These are phyloP conservation scores for Radopholus similis DNA, from an alignment of 1,140 invertebrate genomes.

Conservation along the genomic window DNA sequence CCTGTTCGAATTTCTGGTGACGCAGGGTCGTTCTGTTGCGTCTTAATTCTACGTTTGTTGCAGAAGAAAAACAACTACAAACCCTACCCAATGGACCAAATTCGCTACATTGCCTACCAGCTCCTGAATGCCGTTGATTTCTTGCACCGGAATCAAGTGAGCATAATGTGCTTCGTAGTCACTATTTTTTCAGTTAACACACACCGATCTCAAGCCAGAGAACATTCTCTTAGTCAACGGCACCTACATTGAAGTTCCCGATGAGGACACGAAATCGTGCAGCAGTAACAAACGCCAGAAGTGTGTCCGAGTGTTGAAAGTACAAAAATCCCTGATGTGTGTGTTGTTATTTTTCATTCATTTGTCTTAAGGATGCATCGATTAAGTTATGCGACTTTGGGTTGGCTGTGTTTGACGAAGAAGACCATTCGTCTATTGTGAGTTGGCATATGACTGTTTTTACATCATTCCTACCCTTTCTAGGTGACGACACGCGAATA, in stretches of 20 bases:
- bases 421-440: no score
- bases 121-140: no score
- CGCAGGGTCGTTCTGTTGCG: not conserved
- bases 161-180: no score
- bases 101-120: conserved; percentile 93
- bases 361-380: conserved; percentile 79
- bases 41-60: not conserved
- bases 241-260: conserved; percentile 69
- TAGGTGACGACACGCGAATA: conserved; percentile 98
- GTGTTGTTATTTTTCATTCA: not conserved
- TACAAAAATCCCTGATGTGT: not conserved
- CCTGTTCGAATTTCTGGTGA: conserved; percentile 88
- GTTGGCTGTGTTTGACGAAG: conserved; percentile 98
- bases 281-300: conserved; percentile 3
- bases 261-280: conserved; percentile 72
- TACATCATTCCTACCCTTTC: conserved; percentile 96
- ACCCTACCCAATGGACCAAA: conserved; percentile 91
- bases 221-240: conserved; percentile 71
- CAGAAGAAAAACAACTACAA: conserved; percentile 95
- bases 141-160: no score
- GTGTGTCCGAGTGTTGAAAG: not conserved
- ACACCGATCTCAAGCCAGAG: conserved; percentile 96
- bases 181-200: conserved; percentile 91
- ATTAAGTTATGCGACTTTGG: conserved; percentile 96
- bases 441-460: no score